A percentile compares a stretch with the other conserved stretches of the same genome.
These are phyloP conservation scores for Paratilapia polleni DNA, from an alignment of 2,113 vertebrate genomes.

Conservation along the genomic window DNA sequence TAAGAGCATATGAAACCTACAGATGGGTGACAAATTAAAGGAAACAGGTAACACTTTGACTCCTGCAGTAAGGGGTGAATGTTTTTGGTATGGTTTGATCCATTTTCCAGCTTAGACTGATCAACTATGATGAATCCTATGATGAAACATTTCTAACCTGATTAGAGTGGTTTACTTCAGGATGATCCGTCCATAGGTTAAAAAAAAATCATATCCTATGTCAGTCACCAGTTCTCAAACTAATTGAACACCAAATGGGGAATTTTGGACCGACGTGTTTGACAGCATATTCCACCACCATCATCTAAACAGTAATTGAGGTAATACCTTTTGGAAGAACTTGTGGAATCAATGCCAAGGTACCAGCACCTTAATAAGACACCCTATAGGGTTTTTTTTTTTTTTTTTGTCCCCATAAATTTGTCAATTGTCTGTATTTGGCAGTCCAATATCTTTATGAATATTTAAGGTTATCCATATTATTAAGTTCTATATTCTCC, in stretches of 20 bases:
- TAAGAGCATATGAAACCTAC: constrained; percentile 14
- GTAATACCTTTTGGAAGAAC: neutral
- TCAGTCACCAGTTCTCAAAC: neutral
- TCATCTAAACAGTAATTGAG: neutral
- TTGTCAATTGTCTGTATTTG: neutral
- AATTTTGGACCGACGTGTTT: neutral
- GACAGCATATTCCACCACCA: neutral
- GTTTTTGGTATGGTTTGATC: neutral
- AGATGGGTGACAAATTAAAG: neutral
- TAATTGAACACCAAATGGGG: neutral
- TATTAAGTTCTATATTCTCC: constrained; percentile 22
- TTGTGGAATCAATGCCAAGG: neutral
- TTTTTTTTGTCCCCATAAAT: neutral
- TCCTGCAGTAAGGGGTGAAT: neutral
- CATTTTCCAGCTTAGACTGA: neutral
- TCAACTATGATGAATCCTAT: neutral
- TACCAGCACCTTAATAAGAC: neutral
- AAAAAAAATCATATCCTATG: neutral
- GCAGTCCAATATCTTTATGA: constrained; percentile 25
- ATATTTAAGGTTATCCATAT: constrained; percentile 48
- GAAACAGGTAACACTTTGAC: neutral
- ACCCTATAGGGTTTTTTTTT: neutral
- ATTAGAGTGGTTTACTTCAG: neutral
- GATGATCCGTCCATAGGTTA: neutral
- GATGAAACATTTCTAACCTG: neutral